phyloP scores from a whole-genome alignment of 2,888 invertebrate genomes.

The Heliconius charithonia region DNA sequence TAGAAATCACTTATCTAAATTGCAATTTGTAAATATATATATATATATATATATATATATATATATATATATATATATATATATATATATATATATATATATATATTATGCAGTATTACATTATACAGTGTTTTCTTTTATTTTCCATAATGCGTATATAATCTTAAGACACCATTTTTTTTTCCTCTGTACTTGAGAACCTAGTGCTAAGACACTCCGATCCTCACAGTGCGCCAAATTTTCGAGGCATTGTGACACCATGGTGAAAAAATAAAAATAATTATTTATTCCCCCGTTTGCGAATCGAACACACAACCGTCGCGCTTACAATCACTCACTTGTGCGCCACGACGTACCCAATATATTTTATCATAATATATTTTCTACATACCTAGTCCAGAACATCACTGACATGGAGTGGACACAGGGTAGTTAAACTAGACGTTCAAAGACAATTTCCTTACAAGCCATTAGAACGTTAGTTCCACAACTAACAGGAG shows the following conservation, averaged over 20 bases:
- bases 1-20: not conserved
- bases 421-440: conserved; percentile 5
- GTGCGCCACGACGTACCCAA: not conserved
- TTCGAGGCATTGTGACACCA: too few relatives aligned
- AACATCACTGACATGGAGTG: not conserved
- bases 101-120: too few relatives aligned
- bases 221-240: too few relatives aligned
- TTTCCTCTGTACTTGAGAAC: too few relatives aligned
- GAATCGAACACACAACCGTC: too few relatives aligned
- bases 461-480: conserved; percentile 44
- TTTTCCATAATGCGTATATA: too few relatives aligned
- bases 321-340: too few relatives aligned
- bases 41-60: not conserved
- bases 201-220: too few relatives aligned
- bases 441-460: conserved; percentile 43
- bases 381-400: not conserved
- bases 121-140: too few relatives aligned
- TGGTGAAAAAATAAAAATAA: too few relatives aligned
- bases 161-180: too few relatives aligned
- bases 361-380: not conserved
- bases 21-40: not conserved
- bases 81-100: not conserved
- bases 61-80: not conserved
- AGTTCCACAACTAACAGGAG: conserved; percentile 45
- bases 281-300: too few relatives aligned